These are phyloP conservation scores for Amblyopsis hoosieri DNA, from an alignment of 2,797 vertebrate genomes.

Conservation along the genomic window DNA sequence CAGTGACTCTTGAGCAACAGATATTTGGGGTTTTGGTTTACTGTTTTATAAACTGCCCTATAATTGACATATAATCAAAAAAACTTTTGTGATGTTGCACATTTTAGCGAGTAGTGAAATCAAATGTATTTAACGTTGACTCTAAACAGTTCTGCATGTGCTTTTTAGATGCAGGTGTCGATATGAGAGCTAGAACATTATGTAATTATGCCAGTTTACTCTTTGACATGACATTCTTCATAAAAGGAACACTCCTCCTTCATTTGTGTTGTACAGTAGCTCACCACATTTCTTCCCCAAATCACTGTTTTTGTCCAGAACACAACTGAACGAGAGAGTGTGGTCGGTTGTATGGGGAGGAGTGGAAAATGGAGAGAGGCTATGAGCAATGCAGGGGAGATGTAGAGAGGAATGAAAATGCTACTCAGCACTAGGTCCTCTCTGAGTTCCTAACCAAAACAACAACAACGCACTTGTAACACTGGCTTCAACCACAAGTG, in stretches of 20 bases:
- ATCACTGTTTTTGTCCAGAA: too few relatives aligned
- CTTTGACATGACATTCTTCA: constrained; percentile 45
- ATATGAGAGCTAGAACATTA: constrained; percentile 37
- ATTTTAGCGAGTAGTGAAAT: constrained; percentile 52
- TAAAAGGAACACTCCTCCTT: constrained; percentile 13
- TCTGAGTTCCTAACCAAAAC: too few relatives aligned
- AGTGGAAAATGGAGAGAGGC: too few relatives aligned
- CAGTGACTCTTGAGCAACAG: neutral
- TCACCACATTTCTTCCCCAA: too few relatives aligned
- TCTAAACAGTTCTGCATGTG: constrained; percentile 70
- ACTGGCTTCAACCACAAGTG: too few relatives aligned
- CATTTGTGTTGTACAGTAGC: too few relatives aligned
- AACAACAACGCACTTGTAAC: too few relatives aligned
- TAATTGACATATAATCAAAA: neutral
- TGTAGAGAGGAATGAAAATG: too few relatives aligned
- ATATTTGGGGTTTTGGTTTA: constrained; percentile 7
- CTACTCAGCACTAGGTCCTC: too few relatives aligned
- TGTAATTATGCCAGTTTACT: constrained; percentile 41
- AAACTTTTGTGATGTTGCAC: constrained; percentile 36
- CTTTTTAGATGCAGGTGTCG: constrained; percentile 59
- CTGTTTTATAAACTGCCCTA: constrained; percentile 51
- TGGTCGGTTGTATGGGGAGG: too few relatives aligned
- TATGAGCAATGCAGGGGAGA: too few relatives aligned
- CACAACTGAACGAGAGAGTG: too few relatives aligned
- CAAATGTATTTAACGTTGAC: constrained; percentile 55